Percentiles rank a stretch among this genome's conserved stretches.
phyloP scores from a whole-genome alignment of 2,888 invertebrate genomes.

The Lysandra bellargus region DNA sequence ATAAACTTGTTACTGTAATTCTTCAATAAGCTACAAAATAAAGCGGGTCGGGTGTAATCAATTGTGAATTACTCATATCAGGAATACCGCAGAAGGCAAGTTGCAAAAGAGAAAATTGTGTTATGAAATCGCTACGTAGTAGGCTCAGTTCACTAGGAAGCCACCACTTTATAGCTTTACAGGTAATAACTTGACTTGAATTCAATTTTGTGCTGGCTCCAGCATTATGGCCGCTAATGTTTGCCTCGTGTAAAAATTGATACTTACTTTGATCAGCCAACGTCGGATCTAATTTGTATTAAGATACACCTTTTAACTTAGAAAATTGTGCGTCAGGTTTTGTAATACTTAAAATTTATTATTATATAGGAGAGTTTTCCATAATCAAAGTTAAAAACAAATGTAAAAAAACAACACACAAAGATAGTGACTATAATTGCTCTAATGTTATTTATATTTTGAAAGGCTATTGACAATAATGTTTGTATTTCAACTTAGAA shows the following conservation, averaged over 20 bases:
- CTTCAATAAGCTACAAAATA: slow-evolving; percentile 26
- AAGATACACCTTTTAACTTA: neutral
- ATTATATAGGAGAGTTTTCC: too few species aligned
- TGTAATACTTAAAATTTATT: too few species aligned
- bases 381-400: too few species aligned
- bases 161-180: slow-evolving; percentile 54
- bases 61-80: slow-evolving; percentile 47
- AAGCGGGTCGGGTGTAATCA: slow-evolving; percentile 36
- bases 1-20: neutral
- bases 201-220: slow-evolving; percentile 50
- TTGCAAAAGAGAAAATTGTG: slow-evolving; percentile 71
- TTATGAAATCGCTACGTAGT: slow-evolving; percentile 65
- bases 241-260: slow-evolving; percentile 32
- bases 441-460: too few species aligned
- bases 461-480: too few species aligned
- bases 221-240: slow-evolving; percentile 33
- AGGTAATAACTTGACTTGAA: slow-evolving; percentile 60
- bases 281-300: slow-evolving; percentile 10
- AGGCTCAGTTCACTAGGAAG: slow-evolving; percentile 59
- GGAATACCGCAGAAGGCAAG: slow-evolving; percentile 47
- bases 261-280: slow-evolving; percentile 10
- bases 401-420: too few species aligned
- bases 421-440: too few species aligned
- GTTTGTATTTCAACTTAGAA: neutral
- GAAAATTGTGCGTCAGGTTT: neutral